These are phyloP conservation scores for Eremophila alpestris DNA, from an alignment of 2,797 vertebrate genomes.

Conservation along the genomic window DNA sequence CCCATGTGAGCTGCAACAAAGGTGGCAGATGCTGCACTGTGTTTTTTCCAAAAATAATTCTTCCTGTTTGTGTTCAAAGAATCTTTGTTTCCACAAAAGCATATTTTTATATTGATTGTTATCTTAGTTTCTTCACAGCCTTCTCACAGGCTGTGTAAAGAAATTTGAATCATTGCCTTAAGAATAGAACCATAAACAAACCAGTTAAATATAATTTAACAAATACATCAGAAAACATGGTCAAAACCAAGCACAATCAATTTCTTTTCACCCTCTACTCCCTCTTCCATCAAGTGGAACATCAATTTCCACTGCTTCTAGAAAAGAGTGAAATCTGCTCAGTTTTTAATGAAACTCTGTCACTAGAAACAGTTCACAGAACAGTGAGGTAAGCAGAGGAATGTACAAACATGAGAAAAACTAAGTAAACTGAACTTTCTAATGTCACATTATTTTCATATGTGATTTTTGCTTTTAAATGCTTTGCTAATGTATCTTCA, in stretches of 20 bases:
- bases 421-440: not conserved
- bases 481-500: not conserved
- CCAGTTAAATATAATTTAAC: not conserved
- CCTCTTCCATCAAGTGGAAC: not conserved
- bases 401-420: not conserved
- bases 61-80: not conserved
- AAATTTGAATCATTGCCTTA: not conserved
- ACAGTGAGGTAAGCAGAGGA: not conserved
- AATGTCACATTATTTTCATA: not conserved
- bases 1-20: not conserved
- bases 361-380: not conserved
- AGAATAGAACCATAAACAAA: not conserved
- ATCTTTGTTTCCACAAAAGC: not conserved
- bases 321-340: not conserved
- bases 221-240: not conserved
- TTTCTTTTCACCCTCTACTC: not conserved
- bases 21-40: not conserved
- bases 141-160: not conserved
- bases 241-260: not conserved
- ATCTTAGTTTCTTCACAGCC: not conserved
- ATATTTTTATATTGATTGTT: not conserved
- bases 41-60: not conserved
- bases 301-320: not conserved
- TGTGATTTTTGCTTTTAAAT: not conserved
- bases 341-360: not conserved